A percentile compares a stretch with the other conserved stretches of the same genome.
These are phyloP conservation scores for Scaptomyza reducta DNA, from an alignment of 2,888 invertebrate genomes.

Conservation along the genomic window DNA sequence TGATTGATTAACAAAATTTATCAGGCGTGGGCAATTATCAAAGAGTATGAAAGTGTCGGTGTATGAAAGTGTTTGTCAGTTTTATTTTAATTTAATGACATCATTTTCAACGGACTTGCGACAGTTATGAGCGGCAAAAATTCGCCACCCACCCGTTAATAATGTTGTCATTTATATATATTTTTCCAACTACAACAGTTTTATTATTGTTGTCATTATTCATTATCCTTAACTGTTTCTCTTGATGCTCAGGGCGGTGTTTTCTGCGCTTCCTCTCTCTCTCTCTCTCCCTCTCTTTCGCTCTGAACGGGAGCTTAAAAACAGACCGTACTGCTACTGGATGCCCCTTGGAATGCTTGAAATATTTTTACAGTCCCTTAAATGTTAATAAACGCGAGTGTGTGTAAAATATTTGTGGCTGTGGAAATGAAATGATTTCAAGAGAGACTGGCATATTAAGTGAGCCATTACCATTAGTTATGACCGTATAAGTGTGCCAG, in stretches of 20 bases:
- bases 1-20: constrained; percentile 19
- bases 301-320: no score
- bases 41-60: constrained; percentile 22
- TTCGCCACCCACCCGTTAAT: constrained; percentile 51
- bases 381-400: constrained; percentile 16
- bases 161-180: constrained; percentile 61
- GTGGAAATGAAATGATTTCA: constrained; percentile 51
- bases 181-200: constrained; percentile 53
- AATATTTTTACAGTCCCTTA: constrained; percentile 38
- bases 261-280: not conserved
- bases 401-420: constrained; percentile 24
- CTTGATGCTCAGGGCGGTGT: constrained; percentile 19
- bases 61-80: constrained; percentile 17
- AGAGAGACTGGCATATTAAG: constrained; percentile 53
- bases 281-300: not conserved
- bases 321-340: constrained; percentile 37
- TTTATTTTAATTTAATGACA: constrained; percentile 60
- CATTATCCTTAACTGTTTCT: constrained; percentile 56
- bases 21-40: constrained; percentile 1
- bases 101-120: constrained; percentile 53
- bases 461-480: constrained; percentile 68
- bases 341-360: constrained; percentile 33
- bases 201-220: constrained; percentile 58
- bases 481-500: constrained; percentile 38
- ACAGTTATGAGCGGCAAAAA: constrained; percentile 40